These are phyloP conservation scores for Tragelaphus imberbis DNA, from an alignment of 2,113 vertebrate genomes.

Conservation along the genomic window DNA sequence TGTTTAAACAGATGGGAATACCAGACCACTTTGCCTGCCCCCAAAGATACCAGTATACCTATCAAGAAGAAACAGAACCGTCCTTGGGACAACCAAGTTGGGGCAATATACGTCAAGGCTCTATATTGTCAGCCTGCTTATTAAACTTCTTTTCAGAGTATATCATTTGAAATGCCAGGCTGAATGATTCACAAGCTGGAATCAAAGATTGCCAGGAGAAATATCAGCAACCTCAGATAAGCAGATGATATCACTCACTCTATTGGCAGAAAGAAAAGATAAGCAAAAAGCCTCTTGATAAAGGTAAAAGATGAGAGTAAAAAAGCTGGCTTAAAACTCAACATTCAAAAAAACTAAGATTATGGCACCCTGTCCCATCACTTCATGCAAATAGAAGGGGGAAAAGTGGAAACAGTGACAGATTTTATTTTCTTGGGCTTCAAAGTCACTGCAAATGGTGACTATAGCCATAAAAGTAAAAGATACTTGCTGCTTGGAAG, in stretches of 20 bases:
- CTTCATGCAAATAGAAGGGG: neutral
- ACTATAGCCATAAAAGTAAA: neutral
- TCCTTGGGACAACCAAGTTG: neutral
- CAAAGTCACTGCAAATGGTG: neutral
- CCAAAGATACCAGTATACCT: neutral
- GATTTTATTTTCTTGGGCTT: neutral
- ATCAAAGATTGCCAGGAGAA: neutral
- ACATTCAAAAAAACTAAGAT: neutral
- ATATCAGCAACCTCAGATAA: neutral
- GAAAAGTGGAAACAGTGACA: neutral
- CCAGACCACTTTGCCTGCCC: neutral
- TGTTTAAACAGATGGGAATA: neutral
- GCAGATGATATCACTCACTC: neutral
- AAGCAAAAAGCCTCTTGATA: neutral
- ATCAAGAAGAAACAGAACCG: neutral
- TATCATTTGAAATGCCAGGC: neutral
- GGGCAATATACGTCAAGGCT: neutral
- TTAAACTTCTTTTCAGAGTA: neutral
- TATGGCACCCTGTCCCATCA: neutral
- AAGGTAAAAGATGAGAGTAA: neutral
- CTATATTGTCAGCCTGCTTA: neutral
- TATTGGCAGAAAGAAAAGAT: neutral
- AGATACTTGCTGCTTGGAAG: neutral
- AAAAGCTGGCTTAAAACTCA: neutral
- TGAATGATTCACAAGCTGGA: neutral